phyloP scores from a whole-genome alignment of 2,888 invertebrate species.

The Mythimna ferrago region DNA sequence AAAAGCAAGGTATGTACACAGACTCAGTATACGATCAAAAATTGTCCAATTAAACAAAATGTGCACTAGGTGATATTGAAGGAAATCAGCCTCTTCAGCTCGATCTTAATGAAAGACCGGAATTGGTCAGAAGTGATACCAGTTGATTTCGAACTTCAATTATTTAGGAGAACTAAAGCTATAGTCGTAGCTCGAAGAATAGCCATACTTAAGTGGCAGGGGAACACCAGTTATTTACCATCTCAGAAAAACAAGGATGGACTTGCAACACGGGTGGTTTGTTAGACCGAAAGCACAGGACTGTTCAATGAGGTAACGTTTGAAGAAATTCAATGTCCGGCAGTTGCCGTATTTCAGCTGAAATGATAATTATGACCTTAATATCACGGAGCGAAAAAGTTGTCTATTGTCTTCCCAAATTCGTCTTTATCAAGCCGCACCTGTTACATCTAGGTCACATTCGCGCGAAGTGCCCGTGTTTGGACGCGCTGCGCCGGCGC shows the following conservation, averaged over 20 bases:
- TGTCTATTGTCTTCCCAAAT: conserved; percentile 34
- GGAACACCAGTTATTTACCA: too few species aligned
- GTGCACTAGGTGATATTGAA: too few species aligned
- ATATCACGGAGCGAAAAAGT: background rate
- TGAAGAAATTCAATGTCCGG: background rate
- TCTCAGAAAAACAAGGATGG: too few species aligned
- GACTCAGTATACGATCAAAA: background rate
- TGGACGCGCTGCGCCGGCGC: conserved; percentile 83
- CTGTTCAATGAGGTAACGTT: background rate
- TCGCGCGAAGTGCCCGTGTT: conserved; percentile 84
- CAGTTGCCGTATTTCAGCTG: background rate
- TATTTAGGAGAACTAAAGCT: background rate
- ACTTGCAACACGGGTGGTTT: background rate
- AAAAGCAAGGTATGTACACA: background rate
- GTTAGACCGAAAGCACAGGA: background rate
- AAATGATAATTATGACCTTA: background rate
- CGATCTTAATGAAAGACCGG: background rate
- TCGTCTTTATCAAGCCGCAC: conserved; percentile 70
- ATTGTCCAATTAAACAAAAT: background rate
- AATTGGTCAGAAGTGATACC: background rate
- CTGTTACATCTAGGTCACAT: conserved; percentile 84
- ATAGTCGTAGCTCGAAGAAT: background rate
- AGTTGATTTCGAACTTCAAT: background rate
- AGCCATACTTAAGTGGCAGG: background rate
- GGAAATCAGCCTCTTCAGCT: too few species aligned